Conservation (phyloP, 1,140 invertebrate species). For the Bombus soroeensis region DNA sequence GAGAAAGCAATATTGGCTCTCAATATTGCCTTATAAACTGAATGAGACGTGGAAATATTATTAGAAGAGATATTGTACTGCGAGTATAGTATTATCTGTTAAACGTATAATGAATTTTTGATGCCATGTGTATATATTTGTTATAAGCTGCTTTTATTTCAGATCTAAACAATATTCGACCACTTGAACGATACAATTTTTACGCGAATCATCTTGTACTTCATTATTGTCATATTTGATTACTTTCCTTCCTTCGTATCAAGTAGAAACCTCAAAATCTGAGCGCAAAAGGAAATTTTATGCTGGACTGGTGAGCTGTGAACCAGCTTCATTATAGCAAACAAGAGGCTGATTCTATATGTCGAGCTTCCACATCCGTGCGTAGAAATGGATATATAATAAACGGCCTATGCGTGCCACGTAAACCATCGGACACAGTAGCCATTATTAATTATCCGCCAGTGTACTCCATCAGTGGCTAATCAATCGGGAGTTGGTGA, state of each 20-base stretch:
- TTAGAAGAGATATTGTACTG: background rate
- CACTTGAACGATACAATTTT: no score
- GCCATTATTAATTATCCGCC: conserved; percentile 66
- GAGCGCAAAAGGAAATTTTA: background rate
- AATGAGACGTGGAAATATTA: background rate
- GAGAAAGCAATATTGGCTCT: conserved; percentile 6
- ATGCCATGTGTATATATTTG: no score
- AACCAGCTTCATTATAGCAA: conserved; percentile 17
- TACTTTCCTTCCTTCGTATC: no score
- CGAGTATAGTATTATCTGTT: background rate
- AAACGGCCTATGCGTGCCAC: conserved; percentile 49
- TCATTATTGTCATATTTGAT: background rate
- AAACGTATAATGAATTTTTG: background rate
- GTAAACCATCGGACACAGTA: conserved; percentile 50
- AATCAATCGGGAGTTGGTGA: conserved; percentile 67
- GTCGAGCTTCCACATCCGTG: background rate
- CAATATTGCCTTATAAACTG: background rate
- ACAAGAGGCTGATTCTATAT: background rate
- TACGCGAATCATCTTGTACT: background rate
- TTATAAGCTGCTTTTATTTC: background rate
- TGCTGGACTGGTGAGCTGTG: background rate
- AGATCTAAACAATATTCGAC: background rate
- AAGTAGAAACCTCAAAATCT: background rate
- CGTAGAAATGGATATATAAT: conserved; percentile 50
- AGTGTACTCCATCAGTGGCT: conserved; percentile 60